Evolutionary conservation across 2,888 invertebrate species (phyloP).

Genomic region (Lasioglossum lativentre): DNA sequence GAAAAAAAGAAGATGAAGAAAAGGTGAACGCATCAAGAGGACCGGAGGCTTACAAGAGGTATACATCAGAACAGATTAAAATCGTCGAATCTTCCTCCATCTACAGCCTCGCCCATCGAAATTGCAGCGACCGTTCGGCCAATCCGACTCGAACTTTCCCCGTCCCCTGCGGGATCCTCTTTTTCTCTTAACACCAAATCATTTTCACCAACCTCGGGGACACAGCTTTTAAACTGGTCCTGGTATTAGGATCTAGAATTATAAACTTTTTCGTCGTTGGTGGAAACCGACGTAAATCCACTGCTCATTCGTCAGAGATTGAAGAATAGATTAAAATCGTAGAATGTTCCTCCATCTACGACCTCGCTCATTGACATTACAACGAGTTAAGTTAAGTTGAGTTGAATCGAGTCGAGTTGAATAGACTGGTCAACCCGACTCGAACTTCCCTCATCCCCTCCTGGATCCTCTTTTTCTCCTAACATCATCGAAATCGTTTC

Average conservation of each 20-base stretch:
- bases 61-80: constrained; percentile 73
- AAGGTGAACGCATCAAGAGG: constrained; percentile 40
- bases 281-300: neutral
- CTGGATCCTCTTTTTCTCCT: constrained; percentile 3
- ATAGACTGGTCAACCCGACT: constrained; percentile 7
- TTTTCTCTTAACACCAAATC: constrained; percentile 18
- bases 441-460: constrained; percentile 26
- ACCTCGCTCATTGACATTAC: constrained; percentile 55
- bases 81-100: constrained; percentile 72
- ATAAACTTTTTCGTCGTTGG: neutral
- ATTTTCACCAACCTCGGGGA: neutral
- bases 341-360: constrained; percentile 65
- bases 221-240: constrained; percentile 17
- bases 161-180: constrained; percentile 2
- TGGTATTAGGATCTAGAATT: constrained; percentile 18
- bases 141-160: constrained; percentile 41
- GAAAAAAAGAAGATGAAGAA: constrained; percentile 34
- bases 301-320: neutral
- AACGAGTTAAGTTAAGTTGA: constrained; percentile 12
- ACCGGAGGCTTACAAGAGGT: constrained; percentile 60
- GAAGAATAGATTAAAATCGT: constrained; percentile 73
- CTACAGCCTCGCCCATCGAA: constrained; percentile 57
- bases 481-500: constrained; percentile 7
- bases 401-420: too few relatives aligned
- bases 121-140: constrained; percentile 49